Evolutionary conservation across 2,797 vertebrate genomes (phyloP).

Genomic region (Gambelia wislizenii): DNA sequence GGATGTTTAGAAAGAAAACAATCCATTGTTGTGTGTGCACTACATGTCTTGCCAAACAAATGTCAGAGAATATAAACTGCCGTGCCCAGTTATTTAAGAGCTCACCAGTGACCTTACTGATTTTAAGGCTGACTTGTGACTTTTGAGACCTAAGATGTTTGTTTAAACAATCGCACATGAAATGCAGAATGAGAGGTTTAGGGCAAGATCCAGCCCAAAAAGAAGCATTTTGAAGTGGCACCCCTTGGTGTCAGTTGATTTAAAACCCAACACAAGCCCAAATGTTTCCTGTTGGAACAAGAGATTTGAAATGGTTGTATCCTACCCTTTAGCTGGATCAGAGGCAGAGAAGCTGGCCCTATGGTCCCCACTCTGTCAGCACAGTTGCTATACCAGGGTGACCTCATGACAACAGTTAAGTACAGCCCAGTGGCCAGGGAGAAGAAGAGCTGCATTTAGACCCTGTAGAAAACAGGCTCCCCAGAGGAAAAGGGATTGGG

Average conservation of each 20-base stretch:
- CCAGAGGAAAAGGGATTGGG: background rate
- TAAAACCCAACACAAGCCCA: background rate
- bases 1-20: background rate
- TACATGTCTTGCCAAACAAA: background rate
- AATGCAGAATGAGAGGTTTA: background rate
- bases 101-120: background rate
- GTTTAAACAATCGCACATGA: background rate
- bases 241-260: background rate
- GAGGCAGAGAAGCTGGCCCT: background rate
- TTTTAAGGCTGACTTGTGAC: background rate
- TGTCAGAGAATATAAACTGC: background rate
- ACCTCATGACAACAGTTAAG: background rate
- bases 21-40: background rate
- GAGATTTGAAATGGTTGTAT: background rate
- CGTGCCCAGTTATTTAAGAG: background rate
- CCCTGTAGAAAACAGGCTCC: background rate
- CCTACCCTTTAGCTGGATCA: background rate
- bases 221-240: background rate
- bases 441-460: background rate
- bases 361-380: background rate
- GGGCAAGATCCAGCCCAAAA: background rate
- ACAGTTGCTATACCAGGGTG: too few species aligned
- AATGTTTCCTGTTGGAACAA: background rate
- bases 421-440: background rate
- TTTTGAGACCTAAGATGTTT: background rate